These are phyloP conservation scores for Smutsia gigantea DNA, from an alignment of 2,797 vertebrate species.

Conservation along the genomic window DNA sequence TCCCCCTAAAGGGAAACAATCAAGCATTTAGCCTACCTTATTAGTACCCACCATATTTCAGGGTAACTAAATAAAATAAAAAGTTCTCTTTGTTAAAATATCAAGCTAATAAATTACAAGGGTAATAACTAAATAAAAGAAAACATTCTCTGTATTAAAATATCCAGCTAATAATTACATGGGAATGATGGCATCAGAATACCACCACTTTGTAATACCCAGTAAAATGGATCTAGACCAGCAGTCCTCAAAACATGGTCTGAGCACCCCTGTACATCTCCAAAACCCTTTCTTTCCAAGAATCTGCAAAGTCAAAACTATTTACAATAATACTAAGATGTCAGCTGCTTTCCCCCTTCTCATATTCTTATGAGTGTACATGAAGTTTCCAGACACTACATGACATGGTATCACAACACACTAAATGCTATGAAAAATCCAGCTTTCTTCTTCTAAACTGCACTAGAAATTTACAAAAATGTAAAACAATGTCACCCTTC, in stretches of 20 bases:
- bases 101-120: neutral
- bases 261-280: neutral
- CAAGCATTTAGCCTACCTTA: slow-evolving; percentile 1
- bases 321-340: neutral
- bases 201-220: slow-evolving; percentile 10
- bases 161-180: slow-evolving; percentile 13
- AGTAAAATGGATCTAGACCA: slow-evolving; percentile 34
- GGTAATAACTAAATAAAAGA: neutral
- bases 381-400: neutral
- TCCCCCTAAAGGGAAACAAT: neutral
- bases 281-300: neutral
- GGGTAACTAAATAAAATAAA: neutral
- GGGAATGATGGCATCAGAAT: neutral
- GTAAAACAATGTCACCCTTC: neutral
- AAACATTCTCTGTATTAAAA: neutral
- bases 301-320: neutral
- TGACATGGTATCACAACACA: neutral
- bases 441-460: neutral
- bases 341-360: neutral
- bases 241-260: neutral
- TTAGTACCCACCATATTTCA: neutral
- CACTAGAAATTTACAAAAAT: neutral
- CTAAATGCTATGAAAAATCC: neutral
- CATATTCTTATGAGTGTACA: neutral
- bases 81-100: slow-evolving; percentile 8